phyloP scores from a whole-genome alignment of 2,113 vertebrate genomes.

The Grus americana region DNA sequence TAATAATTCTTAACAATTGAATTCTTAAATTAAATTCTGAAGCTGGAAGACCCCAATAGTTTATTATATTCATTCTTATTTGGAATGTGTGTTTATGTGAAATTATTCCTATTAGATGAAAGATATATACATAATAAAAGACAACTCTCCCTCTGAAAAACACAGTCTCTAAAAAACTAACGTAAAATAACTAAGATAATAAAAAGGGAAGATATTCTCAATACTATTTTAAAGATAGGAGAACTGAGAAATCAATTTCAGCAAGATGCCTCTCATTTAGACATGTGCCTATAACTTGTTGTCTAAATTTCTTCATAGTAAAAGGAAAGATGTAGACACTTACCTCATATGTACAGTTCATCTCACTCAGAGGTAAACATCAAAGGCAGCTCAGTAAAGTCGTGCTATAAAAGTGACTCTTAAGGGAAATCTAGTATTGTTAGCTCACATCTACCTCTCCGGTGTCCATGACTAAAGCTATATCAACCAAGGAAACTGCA shows the following conservation, averaged over 20 bases:
- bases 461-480: not conserved
- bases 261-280: not conserved
- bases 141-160: not conserved
- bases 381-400: not conserved
- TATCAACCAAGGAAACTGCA: not conserved
- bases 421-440: not conserved
- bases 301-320: not conserved
- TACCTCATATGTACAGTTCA: not conserved
- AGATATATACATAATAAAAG: not conserved
- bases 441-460: not conserved
- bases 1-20: not conserved
- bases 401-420: not conserved
- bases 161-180: not conserved
- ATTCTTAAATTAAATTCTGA: not conserved
- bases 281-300: not conserved
- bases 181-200: not conserved
- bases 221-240: not conserved
- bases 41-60: not conserved
- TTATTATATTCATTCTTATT: not conserved
- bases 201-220: not conserved
- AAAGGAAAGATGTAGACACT: not conserved
- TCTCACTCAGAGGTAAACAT: not conserved
- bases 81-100: not conserved
- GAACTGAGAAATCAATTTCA: not conserved
- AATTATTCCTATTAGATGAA: not conserved